Evolutionary conservation across 2,888 invertebrate genomes (phyloP), one percentile per base, ranked within the genome.

Genomic region (Eupithecia vulgata): DNA sequence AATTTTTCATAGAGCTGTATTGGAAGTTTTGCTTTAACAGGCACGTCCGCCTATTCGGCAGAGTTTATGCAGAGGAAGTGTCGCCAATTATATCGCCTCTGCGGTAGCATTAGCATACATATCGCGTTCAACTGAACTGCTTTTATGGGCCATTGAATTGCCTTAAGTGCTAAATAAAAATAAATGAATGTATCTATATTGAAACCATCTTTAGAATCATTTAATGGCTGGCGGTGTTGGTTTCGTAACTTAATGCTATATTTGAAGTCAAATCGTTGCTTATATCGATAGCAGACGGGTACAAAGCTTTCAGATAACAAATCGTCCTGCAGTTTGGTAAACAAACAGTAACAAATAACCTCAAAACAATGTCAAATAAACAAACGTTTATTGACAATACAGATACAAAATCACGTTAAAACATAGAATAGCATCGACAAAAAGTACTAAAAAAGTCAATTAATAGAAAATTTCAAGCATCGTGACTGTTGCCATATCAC

Each of bases 1-100:
- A 93, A 93, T 93, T 91, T 93, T 93, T 93, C 91, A 92, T 93
- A 84, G 82, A 81, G 82, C 84, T 25, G 57, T 57, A 88, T 90
- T 90, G 88, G 85, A 90, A 87, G 80, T 84, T 79, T 80, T 75
- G 81, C 84, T 84, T 88, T 85, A 87, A 87, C 84, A 81, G 81
- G 75, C 85, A 88, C 85, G 85, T 82, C 85, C 86, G 83, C 88
- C 82, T 89, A 87, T 89, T 90, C 85, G 83, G 86, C 87, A 84
- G 87, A 87, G 85, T 83, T 80, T 80, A 85, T 87, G 79, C 80
- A 85, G 87, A 90, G 91, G 91, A 93, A 91, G 90, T 92, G 90
- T 86, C 83, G 86, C 82, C 90, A 91, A 90, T 91, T 92, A 91
- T 87, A 87, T 78, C 83, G 83, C 82, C 80, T 85, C 83, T 82